Evolutionary conservation across 2,797 vertebrate species (phyloP), one percentile per base, ranked within the genome.

Genomic region (Pagetopsis macropterus): DNA sequence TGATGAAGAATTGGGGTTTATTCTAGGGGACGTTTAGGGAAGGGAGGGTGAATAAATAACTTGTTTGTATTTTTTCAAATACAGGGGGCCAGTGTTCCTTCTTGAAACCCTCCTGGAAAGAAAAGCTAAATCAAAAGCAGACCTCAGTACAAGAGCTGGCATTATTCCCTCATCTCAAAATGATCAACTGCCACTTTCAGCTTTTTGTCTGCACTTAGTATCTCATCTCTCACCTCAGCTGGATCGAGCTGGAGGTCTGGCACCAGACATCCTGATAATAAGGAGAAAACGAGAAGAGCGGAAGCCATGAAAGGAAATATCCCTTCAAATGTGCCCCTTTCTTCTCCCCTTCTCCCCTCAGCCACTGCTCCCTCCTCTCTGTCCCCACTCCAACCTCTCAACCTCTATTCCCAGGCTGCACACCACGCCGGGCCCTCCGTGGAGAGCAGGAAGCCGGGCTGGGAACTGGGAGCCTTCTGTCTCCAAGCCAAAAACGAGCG

Each of bases 271-370:
- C 81, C 85, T 77, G 84, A 91, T 90, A 91, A 92, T 90, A 83
- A 86, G 87, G 83, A 88, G 87, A 90, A 93, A 92, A 92, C 72
- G 89, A 91, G 87, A 86, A 27, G 37, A 82, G 75, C 69, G 85
- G 88, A 92, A 92, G 80, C 79, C 7, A 65, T 81, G 89, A 91
- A 88, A 91, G 88, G 86, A 92, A 92, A 93, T 91, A 91, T 89
- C 84, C 78, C 83, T 84, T 87, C 82, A 86, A 91, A 87, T 68
- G 72, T 52, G 31, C 52, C 82, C 78, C 77, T 40, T 56, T 74
- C 66, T 65, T 76, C 68, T 49, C 33, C 52, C 40, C 59, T 46
- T 76, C 68, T 49, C 33, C 52, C 31, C 59, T 46, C 50, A 1
- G 57, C 67, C 69, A 65, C 61, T 14, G 0, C 70, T 77, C 73